A percentile compares a stretch with the other conserved stretches of the same genome.
Conservation (phyloP, 2,888 invertebrate species). For the Cistogaster globosa region DNA sequence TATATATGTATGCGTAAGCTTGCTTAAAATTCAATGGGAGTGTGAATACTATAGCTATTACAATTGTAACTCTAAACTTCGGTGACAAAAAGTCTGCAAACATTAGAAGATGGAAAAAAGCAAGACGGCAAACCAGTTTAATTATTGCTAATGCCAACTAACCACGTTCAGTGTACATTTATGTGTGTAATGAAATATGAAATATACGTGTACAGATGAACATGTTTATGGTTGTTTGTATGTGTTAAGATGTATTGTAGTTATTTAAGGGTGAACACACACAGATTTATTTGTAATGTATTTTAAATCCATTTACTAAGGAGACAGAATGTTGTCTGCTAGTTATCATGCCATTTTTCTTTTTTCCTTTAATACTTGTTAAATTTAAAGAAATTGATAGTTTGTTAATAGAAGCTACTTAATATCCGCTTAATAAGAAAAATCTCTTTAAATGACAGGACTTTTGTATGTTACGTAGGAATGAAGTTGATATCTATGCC, state of each 20-base stretch:
- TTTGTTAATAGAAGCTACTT: neutral
- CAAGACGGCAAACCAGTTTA: neutral
- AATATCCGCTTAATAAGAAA: neutral
- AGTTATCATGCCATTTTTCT: neutral
- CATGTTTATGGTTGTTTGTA: neutral
- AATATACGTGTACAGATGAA: too few species aligned
- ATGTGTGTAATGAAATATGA: neutral
- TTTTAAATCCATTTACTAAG: neutral
- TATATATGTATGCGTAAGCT: too few species aligned
- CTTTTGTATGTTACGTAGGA: too few species aligned
- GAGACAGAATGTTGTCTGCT: conserved; percentile 1
- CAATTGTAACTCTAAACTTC: neutral
- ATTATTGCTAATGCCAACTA: neutral
- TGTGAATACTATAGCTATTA: neutral
- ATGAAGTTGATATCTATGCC: too few species aligned
- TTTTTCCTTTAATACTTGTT: neutral
- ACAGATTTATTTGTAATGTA: neutral
- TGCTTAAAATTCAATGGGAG: too few species aligned
- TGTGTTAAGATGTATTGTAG: neutral
- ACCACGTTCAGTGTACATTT: too few species aligned
- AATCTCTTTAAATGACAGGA: too few species aligned
- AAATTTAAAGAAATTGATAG: neutral
- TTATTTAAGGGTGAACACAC: neutral
- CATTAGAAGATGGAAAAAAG: neutral
- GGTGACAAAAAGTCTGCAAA: neutral